These are phyloP conservation scores for Ramazzottius varieornatus DNA, from an alignment of 2,888 invertebrate species.

Conservation along the genomic window DNA sequence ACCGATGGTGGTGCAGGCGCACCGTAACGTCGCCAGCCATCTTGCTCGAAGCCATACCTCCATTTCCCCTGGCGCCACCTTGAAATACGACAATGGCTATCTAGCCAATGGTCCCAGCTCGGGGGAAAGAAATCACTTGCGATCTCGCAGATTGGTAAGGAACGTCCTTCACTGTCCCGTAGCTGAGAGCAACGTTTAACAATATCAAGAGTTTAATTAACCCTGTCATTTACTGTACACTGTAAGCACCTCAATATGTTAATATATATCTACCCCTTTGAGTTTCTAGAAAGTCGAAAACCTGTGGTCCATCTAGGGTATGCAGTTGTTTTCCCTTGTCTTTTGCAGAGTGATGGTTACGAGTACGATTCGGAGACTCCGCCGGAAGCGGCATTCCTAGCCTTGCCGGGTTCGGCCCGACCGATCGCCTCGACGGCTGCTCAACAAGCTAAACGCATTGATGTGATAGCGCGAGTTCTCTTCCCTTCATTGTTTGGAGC, in stretches of 20 bases:
- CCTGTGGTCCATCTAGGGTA: too few species aligned
- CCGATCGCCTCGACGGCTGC: not conserved
- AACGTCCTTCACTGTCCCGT: too few species aligned
- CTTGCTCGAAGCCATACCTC: not conserved
- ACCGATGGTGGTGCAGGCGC: not conserved
- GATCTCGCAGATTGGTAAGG: too few species aligned
- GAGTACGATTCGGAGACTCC: not conserved
- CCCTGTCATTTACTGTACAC: too few species aligned
- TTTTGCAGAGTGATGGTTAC: not conserved
- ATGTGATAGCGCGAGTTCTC: not conserved
- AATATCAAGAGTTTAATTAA: too few species aligned
- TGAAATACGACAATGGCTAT: not conserved
- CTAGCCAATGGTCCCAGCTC: too few species aligned
- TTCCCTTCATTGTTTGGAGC: not conserved
- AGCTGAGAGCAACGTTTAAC: too few species aligned
- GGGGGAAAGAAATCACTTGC: too few species aligned
- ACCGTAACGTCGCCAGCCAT: not conserved
- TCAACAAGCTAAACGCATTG: conserved; percentile 1
- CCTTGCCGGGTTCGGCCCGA: not conserved
- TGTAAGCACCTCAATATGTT: too few species aligned
- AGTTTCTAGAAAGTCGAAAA: too few species aligned
- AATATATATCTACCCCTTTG: too few species aligned
- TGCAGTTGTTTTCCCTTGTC: too few species aligned
- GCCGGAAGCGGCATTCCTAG: not conserved
- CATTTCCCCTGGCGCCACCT: not conserved